A percentile compares a stretch with the other conserved stretches of the same genome.
These are phyloP conservation scores for Thereva unica DNA, from an alignment of 2,888 invertebrate genomes.

Conservation along the genomic window DNA sequence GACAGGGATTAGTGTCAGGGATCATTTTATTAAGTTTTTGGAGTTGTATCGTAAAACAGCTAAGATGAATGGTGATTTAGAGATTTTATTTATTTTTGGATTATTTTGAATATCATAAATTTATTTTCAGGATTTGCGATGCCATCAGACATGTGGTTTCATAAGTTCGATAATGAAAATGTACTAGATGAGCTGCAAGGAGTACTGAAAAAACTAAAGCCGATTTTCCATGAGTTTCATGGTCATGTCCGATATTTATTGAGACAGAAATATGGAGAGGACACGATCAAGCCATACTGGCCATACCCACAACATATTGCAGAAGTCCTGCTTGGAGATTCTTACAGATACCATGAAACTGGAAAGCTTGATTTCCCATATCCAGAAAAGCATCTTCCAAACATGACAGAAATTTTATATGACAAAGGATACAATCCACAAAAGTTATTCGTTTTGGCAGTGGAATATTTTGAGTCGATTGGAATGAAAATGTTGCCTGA, in stretches of 20 bases:
- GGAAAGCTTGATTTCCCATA: slow-evolving; percentile 61
- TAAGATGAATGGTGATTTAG: too few relatives aligned
- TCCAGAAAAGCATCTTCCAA: slow-evolving; percentile 69
- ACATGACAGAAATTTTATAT: slow-evolving; percentile 49
- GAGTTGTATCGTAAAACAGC: too few relatives aligned
- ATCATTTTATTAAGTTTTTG: too few relatives aligned
- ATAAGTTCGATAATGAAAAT: slow-evolving; percentile 63
- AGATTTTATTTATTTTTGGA: neutral
- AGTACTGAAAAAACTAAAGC: slow-evolving; percentile 48
- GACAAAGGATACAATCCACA: neutral
- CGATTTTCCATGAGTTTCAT: slow-evolving; percentile 53
- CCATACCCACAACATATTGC: slow-evolving; percentile 54
- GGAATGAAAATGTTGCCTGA: slow-evolving; percentile 2
- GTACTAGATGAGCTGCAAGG: slow-evolving; percentile 48
- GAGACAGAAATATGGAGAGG: slow-evolving; percentile 48
- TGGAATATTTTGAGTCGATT: slow-evolving; percentile 10
- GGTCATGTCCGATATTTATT: slow-evolving; percentile 51
- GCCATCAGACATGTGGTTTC: slow-evolving; percentile 71
- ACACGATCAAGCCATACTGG: slow-evolving; percentile 45
- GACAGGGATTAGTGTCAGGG: too few relatives aligned
- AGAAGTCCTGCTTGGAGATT: slow-evolving; percentile 53
- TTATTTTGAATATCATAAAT: neutral
- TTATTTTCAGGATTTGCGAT: slow-evolving; percentile 63
- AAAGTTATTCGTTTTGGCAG: slow-evolving; percentile 4
- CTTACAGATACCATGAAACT: slow-evolving; percentile 58